Conservation (phyloP, 2,888 invertebrate species). For the Phaedon cochleariae region DNA sequence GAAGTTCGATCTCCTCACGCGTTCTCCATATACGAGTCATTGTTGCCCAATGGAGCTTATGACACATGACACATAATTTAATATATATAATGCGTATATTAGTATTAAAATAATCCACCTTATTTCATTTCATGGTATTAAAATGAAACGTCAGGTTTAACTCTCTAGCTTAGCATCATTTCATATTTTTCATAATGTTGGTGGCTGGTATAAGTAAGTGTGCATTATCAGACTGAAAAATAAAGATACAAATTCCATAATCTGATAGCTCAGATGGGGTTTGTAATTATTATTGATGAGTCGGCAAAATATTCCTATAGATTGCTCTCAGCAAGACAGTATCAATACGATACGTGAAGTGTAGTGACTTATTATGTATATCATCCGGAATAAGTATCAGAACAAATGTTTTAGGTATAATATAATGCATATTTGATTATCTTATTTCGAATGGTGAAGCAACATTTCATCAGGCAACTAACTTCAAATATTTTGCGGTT, state of each 20-base stretch:
- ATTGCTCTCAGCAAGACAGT: neutral
- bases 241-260: neutral
- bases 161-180: slow-evolving; percentile 25
- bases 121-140: slow-evolving; percentile 40
- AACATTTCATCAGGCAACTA: too few species aligned
- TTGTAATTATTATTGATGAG: neutral
- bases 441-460: too few species aligned
- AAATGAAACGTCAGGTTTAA: slow-evolving; percentile 34
- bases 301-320: neutral
- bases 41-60: slow-evolving; percentile 51
- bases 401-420: too few species aligned
- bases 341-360: too few species aligned
- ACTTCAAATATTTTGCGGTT: too few species aligned
- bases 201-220: too few species aligned
- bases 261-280: neutral
- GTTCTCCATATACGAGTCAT: slow-evolving; percentile 33
- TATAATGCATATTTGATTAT: too few species aligned
- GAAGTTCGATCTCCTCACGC: neutral
- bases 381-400: too few species aligned
- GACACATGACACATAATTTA: slow-evolving; percentile 49
- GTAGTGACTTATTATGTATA: too few species aligned
- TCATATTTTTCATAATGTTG: slow-evolving; percentile 4
- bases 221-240: slow-evolving; percentile 16
- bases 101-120: slow-evolving; percentile 48
- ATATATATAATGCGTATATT: slow-evolving; percentile 52